phyloP scores from a whole-genome alignment of 2,113 vertebrate genomes.

The Rhipidura dahli region DNA sequence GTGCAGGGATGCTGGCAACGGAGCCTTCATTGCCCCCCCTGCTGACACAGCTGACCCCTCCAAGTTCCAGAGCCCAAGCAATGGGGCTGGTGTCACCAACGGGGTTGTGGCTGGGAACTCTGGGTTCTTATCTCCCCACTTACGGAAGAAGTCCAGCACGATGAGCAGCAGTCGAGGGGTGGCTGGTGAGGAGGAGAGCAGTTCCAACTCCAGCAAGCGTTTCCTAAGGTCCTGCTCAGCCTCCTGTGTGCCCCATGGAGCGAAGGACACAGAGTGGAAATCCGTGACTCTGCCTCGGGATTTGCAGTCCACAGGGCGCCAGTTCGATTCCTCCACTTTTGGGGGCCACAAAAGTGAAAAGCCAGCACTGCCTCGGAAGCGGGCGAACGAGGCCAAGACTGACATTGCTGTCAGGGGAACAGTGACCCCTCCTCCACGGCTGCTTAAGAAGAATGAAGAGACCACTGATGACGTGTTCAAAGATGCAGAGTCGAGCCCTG shows the following conservation, averaged over 20 bases:
- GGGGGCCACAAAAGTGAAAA: constrained; percentile 81
- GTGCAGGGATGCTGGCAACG: constrained; percentile 76
- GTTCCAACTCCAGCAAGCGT: constrained; percentile 82
- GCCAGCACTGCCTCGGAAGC: constrained; percentile 90
- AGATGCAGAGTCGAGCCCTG: constrained; percentile 83
- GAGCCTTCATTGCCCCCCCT: constrained; percentile 43
- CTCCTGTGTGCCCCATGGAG: constrained; percentile 81
- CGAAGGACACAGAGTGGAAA: constrained; percentile 84
- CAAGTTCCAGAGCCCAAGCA: constrained; percentile 76
- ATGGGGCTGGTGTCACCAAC: constrained; percentile 79
- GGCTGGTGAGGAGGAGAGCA: constrained; percentile 79
- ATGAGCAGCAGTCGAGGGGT: constrained; percentile 72
- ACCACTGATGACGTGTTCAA: constrained; percentile 77
- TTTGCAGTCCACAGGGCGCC: constrained; percentile 79
- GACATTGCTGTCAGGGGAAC: constrained; percentile 77
- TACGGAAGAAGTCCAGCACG: constrained; percentile 82
- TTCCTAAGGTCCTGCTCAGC: constrained; percentile 90
- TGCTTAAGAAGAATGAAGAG: constrained; percentile 82
- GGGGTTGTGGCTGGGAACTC: constrained; percentile 80
- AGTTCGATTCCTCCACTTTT: constrained; percentile 86
- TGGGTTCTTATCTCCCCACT: constrained; percentile 76
- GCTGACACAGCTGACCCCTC: constrained; percentile 65
- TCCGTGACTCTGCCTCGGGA: constrained; percentile 92
- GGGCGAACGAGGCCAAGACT: constrained; percentile 78
- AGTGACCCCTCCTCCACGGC: constrained; percentile 84